Evolutionary conservation across 2,113 vertebrate genomes (phyloP).

Genomic region (Noctilio leporinus): DNA sequence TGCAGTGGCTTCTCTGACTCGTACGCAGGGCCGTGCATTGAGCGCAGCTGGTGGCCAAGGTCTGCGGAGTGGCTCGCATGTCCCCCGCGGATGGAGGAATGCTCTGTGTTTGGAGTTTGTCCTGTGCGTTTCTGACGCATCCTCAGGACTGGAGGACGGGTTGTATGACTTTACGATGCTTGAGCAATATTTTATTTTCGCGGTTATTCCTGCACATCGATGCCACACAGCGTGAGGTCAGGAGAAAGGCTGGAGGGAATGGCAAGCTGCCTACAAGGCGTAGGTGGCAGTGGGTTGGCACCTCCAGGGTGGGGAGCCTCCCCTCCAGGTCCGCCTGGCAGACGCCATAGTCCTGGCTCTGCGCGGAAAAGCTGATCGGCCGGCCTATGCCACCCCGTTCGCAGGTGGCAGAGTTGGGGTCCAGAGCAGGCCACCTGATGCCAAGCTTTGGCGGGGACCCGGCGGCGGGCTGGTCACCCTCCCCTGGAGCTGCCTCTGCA

Average conservation of each 20-base stretch:
- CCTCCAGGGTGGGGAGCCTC: background rate
- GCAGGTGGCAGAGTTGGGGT: background rate
- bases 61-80: accelerated
- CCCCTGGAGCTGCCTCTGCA: background rate
- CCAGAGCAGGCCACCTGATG: accelerated
- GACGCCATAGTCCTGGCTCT: too few relatives aligned
- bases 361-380: too few relatives aligned
- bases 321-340: background rate
- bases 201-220: background rate
- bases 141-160: background rate
- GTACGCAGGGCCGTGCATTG: too few relatives aligned
- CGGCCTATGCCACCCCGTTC: too few relatives aligned
- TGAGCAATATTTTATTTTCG: background rate
- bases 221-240: background rate
- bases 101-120: background rate
- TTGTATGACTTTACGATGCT: background rate
- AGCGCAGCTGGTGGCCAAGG: too few relatives aligned
- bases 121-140: background rate
- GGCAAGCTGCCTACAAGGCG: accelerated
- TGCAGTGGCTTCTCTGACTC: too few relatives aligned
- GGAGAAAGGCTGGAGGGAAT: background rate
- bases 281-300: accelerated
- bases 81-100: background rate
- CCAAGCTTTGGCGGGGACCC: too few relatives aligned
- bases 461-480: too few relatives aligned